Conservation (phyloP, 2,888 invertebrate genomes). For the Thymelicus sylvestris region DNA sequence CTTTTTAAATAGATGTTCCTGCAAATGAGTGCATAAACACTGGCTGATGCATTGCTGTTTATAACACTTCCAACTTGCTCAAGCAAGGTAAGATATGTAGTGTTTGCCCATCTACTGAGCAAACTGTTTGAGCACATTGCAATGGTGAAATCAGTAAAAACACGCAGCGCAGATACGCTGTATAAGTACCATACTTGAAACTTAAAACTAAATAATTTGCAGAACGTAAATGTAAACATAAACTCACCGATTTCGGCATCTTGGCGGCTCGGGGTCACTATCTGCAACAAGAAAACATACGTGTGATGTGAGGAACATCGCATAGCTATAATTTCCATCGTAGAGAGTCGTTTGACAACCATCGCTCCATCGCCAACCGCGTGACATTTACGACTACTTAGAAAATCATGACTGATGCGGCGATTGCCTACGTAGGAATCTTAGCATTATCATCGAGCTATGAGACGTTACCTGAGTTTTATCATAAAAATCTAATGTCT, state of each 20-base stretch:
- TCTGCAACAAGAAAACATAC: conserved; percentile 72
- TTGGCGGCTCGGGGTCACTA: conserved; percentile 81
- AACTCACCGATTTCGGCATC: conserved; percentile 88
- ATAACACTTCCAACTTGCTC: conserved; percentile 35
- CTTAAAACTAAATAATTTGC: conserved; percentile 27
- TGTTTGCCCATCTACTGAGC: conserved; percentile 55
- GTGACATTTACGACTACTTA: conserved; percentile 54
- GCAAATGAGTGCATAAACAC: conserved; percentile 14
- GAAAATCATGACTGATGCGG: conserved; percentile 57
- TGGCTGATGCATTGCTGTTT: conserved; percentile 11
- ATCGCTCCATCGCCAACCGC: conserved; percentile 48
- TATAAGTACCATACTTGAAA: conserved; percentile 22
- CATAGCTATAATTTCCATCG: conserved; percentile 53
- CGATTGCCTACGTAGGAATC: conserved; percentile 44
- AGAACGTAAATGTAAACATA: conserved; percentile 36
- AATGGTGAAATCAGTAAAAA: conserved; percentile 73
- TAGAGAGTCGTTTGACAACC: conserved; percentile 56
- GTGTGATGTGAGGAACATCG: conserved; percentile 58
- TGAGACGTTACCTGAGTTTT: conserved; percentile 52
- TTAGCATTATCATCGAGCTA: conserved; percentile 45
- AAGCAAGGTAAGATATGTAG: conserved; percentile 44
- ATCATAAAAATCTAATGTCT: conserved; percentile 54
- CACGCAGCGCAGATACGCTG: conserved; percentile 53
- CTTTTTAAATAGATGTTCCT: conserved; percentile 50
- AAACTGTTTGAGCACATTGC: conserved; percentile 68